A percentile compares a stretch with the other conserved stretches of the same genome.
Evolutionary conservation across 1,140 invertebrate genomes (phyloP).

Genomic region (Drosophila dunni): DNA sequence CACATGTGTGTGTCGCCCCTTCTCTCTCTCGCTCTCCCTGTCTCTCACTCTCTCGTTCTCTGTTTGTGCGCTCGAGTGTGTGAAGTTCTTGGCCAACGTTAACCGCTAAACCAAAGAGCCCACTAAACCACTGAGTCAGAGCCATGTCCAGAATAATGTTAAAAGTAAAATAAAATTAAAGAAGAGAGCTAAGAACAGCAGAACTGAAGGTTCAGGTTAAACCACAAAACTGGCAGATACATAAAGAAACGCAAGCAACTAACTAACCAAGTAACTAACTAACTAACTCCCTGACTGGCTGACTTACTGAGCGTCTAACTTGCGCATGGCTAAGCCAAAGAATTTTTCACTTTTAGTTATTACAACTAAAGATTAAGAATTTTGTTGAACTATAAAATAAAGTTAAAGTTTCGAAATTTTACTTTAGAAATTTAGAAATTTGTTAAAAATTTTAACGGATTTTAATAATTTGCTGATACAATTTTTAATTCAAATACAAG

Average conservation of each 20-base stretch:
- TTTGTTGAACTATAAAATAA: too few relatives aligned
- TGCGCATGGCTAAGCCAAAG: too few relatives aligned
- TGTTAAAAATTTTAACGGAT: too few relatives aligned
- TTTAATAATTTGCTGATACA: too few relatives aligned
- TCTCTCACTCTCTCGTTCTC: constrained; percentile 14
- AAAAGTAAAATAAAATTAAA: too few relatives aligned
- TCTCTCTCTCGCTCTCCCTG: constrained; percentile 10
- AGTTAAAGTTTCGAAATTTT: too few relatives aligned
- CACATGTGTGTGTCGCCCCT: constrained; percentile 6
- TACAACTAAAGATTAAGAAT: not conserved
- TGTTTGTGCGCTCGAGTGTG: constrained; percentile 69
- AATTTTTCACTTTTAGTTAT: too few relatives aligned
- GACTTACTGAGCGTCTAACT: too few relatives aligned
- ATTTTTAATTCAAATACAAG: too few relatives aligned
- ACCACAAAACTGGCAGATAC: constrained; percentile 2
- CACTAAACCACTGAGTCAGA: constrained; percentile 40
- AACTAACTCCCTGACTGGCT: not conserved
- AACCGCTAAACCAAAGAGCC: constrained; percentile 49
- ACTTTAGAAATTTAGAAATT: too few relatives aligned
- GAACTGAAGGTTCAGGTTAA: constrained; percentile 35
- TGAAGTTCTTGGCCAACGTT: constrained; percentile 76
- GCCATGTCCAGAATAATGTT: constrained; percentile 15
- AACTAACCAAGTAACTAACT: constrained; percentile 1
- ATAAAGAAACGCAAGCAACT: not conserved
- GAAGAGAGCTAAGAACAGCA: too few relatives aligned